phyloP scores from a whole-genome alignment of 2,888 invertebrate genomes.

The Panopea generosa region DNA sequence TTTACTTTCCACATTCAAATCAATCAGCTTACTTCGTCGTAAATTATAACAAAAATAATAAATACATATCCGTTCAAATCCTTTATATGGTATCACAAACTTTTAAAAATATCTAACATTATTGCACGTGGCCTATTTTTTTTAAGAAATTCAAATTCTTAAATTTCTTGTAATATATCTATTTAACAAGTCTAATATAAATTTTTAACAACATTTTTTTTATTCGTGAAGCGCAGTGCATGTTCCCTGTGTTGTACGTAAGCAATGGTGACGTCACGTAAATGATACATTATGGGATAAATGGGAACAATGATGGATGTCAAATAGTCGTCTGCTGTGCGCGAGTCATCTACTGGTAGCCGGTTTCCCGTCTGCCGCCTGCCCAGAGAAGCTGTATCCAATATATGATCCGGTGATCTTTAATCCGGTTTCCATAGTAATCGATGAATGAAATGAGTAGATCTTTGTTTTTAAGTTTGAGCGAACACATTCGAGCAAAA shows the following conservation, averaged over 20 bases:
- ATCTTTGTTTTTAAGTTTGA: not conserved
- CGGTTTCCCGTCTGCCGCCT: not conserved
- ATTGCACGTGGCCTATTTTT: constrained; percentile 56
- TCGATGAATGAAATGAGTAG: not conserved
- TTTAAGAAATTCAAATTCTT: constrained; percentile 33
- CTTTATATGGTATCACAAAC: constrained; percentile 51
- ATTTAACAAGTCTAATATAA: not conserved
- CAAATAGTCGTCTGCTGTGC: constrained; percentile 14
- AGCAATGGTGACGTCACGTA: constrained; percentile 33
- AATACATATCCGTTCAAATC: constrained; percentile 42
- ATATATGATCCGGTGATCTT: not conserved
- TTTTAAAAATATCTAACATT: constrained; percentile 47
- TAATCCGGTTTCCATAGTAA: too few relatives aligned
- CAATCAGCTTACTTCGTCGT: constrained; percentile 10
- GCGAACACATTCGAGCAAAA: constrained; percentile 11
- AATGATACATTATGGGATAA: constrained; percentile 49
- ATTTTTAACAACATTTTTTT: not conserved
- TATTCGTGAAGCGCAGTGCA: not conserved
- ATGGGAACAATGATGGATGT: constrained; percentile 20
- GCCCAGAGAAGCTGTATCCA: not conserved
- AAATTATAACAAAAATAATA: constrained; percentile 54
- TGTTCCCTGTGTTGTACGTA: constrained; percentile 31
- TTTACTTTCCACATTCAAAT: constrained; percentile 16
- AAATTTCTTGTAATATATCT: not conserved
- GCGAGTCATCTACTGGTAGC: not conserved